Conservation (phyloP, 2,888 invertebrate species). For the Oxystoma pomonae region DNA sequence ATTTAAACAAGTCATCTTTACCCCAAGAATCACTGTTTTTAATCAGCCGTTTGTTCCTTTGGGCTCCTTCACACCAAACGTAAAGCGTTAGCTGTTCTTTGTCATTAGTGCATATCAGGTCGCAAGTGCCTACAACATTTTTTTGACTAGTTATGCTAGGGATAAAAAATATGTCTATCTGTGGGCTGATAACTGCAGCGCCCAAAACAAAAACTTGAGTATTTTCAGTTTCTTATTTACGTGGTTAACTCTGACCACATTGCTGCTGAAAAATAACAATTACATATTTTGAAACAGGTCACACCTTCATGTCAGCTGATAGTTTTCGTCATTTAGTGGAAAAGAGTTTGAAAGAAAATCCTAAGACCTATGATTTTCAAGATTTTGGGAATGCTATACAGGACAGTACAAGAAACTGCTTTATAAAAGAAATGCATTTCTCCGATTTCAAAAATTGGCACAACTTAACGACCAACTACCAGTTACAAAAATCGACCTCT, state of each 20-base stretch:
- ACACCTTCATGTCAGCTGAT: no score
- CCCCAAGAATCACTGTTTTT: constrained; percentile 4
- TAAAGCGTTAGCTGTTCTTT: constrained; percentile 7
- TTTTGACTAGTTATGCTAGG: not conserved
- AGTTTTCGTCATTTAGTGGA: no score
- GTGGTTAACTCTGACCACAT: not conserved
- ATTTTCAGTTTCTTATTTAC: not conserved
- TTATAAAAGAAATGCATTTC: no score
- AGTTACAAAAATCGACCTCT: no score
- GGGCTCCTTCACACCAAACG: constrained; percentile 1
- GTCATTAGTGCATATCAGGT: constrained; percentile 10
- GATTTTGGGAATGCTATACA: no score
- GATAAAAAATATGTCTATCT: not conserved
- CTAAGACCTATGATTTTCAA: no score
- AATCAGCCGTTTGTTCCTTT: constrained; percentile 14
- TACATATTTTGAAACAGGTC: no score
- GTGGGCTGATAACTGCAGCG: not conserved
- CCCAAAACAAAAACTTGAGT: not conserved
- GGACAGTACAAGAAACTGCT: no score
- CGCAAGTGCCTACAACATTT: not conserved
- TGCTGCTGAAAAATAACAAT: no score
- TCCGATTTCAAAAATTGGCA: no score
- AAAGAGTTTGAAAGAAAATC: no score
- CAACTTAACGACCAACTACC: no score
- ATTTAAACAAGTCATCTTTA: constrained; percentile 14